Evolutionary conservation across 2,113 vertebrate species (phyloP).

Genomic region (Pollimyrus isidori): DNA sequence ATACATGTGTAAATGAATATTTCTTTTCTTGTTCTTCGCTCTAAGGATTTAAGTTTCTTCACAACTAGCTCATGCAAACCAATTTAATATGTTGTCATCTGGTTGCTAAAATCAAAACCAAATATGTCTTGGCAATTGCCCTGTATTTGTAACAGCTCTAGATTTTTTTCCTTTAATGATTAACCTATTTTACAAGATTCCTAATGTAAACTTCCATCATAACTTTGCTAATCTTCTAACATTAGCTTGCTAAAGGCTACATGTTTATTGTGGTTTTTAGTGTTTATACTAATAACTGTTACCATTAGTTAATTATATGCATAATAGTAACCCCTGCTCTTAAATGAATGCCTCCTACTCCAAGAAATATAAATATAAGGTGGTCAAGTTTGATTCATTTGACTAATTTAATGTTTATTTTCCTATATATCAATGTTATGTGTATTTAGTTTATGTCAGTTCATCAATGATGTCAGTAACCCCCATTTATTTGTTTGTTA

Average conservation of each 20-base stretch:
- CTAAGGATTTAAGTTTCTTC: not conserved
- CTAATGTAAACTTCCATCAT: not conserved
- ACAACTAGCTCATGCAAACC: not conserved
- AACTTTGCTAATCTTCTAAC: not conserved
- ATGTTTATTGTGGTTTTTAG: not conserved
- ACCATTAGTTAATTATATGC: not conserved
- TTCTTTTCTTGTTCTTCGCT: not conserved
- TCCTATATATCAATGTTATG: not conserved
- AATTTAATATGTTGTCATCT: not conserved
- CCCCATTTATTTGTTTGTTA: not conserved
- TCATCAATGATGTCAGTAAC: not conserved
- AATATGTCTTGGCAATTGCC: not conserved
- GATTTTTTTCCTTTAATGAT: not conserved
- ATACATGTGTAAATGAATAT: not conserved
- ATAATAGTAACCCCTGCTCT: not conserved
- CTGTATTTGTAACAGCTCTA: not conserved
- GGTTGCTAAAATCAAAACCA: not conserved
- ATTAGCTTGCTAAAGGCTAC: not conserved
- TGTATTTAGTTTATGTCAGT: not conserved
- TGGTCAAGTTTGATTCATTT: not conserved
- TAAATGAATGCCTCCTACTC: not conserved
- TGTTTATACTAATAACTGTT: not conserved
- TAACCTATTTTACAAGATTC: not conserved
- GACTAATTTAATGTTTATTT: not conserved
- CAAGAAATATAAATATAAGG: slow-evolving; percentile 4